Evolutionary conservation across 2,888 invertebrate species (phyloP).

Genomic region (Eristalinus sepulchralis): DNA sequence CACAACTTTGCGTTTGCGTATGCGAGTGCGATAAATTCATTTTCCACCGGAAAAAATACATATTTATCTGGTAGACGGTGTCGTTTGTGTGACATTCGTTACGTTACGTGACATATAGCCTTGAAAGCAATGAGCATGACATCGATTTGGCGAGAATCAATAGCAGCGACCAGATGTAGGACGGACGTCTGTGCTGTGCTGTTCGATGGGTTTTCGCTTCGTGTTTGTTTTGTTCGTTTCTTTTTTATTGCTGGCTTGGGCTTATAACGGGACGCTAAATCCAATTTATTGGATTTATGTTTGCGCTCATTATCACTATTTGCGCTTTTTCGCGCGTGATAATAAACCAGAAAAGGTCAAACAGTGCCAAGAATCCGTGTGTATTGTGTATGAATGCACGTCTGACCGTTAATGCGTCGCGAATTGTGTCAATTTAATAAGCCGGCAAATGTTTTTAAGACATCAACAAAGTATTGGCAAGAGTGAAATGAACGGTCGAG

Average conservation of each 20-base stretch:
- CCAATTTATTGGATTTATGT: slow-evolving; percentile 21
- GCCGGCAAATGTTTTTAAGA: background rate
- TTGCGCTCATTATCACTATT: slow-evolving; percentile 18
- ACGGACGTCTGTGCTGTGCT: background rate
- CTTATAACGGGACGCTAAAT: background rate
- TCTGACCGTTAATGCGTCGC: background rate
- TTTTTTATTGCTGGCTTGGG: background rate
- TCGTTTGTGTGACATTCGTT: background rate
- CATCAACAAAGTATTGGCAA: background rate
- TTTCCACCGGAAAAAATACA: background rate
- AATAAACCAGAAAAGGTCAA: slow-evolving; percentile 8
- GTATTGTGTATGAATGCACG: background rate
- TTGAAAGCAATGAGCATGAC: background rate
- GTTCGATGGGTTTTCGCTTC: background rate
- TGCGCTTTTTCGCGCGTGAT: background rate
- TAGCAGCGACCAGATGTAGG: background rate
- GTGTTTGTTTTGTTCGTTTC: background rate
- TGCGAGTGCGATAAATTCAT: background rate
- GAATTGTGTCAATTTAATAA: background rate
- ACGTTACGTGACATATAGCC: slow-evolving; percentile 1
- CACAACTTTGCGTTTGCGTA: background rate
- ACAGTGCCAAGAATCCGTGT: background rate
- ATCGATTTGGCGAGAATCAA: slow-evolving; percentile 7
- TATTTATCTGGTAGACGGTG: background rate
- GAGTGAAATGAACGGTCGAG: background rate